phyloP scores from a whole-genome alignment of 2,797 vertebrate species.

The Bucorvus abyssinicus region DNA sequence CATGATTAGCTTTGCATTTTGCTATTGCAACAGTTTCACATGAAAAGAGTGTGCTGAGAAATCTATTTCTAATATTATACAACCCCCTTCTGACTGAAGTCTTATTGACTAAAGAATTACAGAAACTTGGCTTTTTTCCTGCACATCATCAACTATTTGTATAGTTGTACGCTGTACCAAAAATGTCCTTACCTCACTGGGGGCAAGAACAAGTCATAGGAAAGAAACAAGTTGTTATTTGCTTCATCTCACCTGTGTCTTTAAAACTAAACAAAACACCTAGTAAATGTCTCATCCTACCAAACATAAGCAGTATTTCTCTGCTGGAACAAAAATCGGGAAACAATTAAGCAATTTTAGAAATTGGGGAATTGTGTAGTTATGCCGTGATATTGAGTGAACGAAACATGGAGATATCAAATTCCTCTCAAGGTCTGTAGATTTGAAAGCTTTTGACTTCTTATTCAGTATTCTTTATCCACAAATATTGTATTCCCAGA shows the following conservation, averaged over 20 bases:
- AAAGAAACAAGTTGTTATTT: not conserved
- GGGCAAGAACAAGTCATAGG: not conserved
- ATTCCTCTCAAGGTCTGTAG: not conserved
- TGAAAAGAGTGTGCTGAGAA: constrained; percentile 36
- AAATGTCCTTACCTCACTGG: not conserved
- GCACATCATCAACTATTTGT: not conserved
- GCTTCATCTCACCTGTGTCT: not conserved
- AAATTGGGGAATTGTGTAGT: not conserved
- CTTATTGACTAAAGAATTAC: not conserved
- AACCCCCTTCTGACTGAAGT: not conserved
- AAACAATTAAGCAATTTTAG: not conserved
- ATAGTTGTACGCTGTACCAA: not conserved
- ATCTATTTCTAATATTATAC: constrained; percentile 19
- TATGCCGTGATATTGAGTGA: not conserved
- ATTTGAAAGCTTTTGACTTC: not conserved
- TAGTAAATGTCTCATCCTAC: not conserved
- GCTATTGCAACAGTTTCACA: not conserved
- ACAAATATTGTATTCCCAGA: not conserved
- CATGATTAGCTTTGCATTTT: constrained; percentile 40
- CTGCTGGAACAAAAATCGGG: not conserved
- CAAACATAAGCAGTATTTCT: not conserved
- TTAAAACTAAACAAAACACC: not conserved
- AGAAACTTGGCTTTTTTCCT: not conserved
- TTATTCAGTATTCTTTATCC: not conserved
- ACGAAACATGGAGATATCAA: not conserved